Percentiles rank a stretch among this genome's conserved stretches.
phyloP scores from a whole-genome alignment of 1,140 invertebrate species.

The Latrodectus geometricus region DNA sequence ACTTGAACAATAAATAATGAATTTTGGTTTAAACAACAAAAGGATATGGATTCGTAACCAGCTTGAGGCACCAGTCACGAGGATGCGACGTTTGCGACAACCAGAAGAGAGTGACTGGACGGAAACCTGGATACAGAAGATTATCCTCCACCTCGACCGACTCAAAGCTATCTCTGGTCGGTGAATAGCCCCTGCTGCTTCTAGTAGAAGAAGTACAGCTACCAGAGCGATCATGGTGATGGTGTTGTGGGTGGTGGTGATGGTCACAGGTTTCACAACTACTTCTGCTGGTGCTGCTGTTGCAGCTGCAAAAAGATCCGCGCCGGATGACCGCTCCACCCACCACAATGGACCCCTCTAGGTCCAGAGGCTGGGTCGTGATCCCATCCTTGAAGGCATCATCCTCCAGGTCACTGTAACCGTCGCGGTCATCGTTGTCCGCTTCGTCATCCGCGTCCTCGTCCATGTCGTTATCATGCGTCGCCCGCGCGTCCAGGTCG shows the following conservation, averaged over 20 bases:
- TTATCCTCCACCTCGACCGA: not conserved
- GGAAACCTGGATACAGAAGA: constrained; percentile 85
- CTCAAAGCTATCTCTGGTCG: constrained; percentile 13
- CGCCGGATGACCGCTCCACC: constrained; percentile 3
- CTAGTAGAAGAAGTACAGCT: constrained; percentile 29
- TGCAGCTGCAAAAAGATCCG: constrained; percentile 26
- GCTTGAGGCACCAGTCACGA: constrained; percentile 90
- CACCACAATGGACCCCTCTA: constrained; percentile 56
- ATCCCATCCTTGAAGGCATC: not conserved
- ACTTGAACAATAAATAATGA: no score
- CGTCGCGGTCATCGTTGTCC: constrained; percentile 21
- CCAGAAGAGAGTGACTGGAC: constrained; percentile 79
- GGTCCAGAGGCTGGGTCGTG: constrained; percentile 12
- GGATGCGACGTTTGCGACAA: constrained; percentile 87
- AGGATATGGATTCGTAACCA: constrained; percentile 99
- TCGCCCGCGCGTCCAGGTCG: not conserved
- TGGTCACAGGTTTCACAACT: constrained; percentile 2
- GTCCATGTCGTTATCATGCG: not conserved
- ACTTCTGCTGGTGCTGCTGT: constrained; percentile 17
- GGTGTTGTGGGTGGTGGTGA: not conserved
- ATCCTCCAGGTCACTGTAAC: not conserved
- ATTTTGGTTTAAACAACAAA: constrained; percentile 72
- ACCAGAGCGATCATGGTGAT: not conserved
- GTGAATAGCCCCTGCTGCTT: constrained; percentile 46
- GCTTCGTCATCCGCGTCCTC: constrained; percentile 1